Evolutionary conservation across 2,888 invertebrate species (phyloP).

Genomic region (Ochropleura leucogaster): DNA sequence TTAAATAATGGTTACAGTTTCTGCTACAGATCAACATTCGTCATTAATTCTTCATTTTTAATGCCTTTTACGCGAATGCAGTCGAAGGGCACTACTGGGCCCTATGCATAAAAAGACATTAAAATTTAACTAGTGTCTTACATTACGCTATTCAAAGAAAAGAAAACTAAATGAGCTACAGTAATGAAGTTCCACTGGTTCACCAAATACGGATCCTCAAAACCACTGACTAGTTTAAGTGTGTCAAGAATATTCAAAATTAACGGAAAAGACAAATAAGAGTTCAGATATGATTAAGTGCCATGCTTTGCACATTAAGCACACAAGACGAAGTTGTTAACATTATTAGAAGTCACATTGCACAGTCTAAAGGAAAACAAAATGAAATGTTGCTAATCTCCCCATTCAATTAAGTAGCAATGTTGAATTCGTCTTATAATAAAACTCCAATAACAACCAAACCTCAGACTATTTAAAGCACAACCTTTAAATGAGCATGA

Average conservation of each 20-base stretch:
- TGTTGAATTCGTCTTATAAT: conserved; percentile 62
- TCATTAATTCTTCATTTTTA: conserved; percentile 68
- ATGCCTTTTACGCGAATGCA: conserved; percentile 73
- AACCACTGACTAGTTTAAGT: conserved; percentile 85
- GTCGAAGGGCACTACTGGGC: conserved; percentile 37
- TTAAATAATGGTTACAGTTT: conserved; percentile 57
- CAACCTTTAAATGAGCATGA: conserved; percentile 86
- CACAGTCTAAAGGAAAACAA: conserved; percentile 69
- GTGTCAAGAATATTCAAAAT: conserved; percentile 70
- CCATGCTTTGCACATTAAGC: conserved; percentile 58
- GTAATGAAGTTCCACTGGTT: conserved; percentile 79
- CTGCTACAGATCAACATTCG: conserved; percentile 77
- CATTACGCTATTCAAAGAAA: conserved; percentile 72
- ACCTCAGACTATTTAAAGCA: conserved; percentile 81
- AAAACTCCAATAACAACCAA: conserved; percentile 75
- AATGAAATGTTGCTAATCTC: conserved; percentile 85
- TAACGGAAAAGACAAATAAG: conserved; percentile 56
- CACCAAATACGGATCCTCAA: conserved; percentile 77
- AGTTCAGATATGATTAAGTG: conserved; percentile 63
- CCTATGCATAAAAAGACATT: conserved; percentile 70
- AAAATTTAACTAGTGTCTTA: conserved; percentile 74
- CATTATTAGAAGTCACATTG: conserved; percentile 58
- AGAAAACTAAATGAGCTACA: conserved; percentile 79
- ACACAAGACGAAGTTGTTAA: conserved; percentile 47
- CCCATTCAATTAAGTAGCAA: conserved; percentile 64